Percentiles rank a stretch among this genome's conserved stretches.
Evolutionary conservation across 92 coral and sea anemone species (phyloP).

Genomic region (Epizoanthus ramosus): DNA sequence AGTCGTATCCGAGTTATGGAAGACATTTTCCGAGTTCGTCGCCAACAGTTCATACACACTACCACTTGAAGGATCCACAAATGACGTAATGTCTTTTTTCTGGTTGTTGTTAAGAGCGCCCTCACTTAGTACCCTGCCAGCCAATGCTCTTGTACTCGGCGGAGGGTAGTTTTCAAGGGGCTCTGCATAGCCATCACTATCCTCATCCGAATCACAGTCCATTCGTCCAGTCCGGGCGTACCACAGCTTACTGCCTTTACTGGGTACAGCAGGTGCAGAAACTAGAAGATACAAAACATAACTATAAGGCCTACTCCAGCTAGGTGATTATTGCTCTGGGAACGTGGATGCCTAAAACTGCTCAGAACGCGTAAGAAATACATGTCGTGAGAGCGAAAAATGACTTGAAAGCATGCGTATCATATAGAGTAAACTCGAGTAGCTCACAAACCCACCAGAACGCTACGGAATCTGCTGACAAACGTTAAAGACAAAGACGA

Average conservation of each 20-base stretch:
- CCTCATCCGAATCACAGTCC: conserved; percentile 69
- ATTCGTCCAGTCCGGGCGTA: conserved; percentile 71
- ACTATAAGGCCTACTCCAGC: neutral
- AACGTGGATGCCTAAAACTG: too few relatives aligned
- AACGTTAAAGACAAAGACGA: too few relatives aligned
- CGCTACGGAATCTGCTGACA: too few relatives aligned
- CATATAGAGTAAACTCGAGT: too few relatives aligned
- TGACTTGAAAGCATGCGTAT: too few relatives aligned
- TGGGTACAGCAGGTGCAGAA: conserved; percentile 33
- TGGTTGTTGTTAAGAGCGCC: conserved; percentile 53
- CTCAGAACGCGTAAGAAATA: too few relatives aligned
- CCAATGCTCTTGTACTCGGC: neutral
- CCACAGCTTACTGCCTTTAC: conserved; percentile 57
- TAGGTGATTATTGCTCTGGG: too few relatives aligned
- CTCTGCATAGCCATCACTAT: conserved; percentile 84
- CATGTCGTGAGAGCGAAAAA: too few relatives aligned
- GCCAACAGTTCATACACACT: neutral
- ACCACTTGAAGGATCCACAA: conserved; percentile 14
- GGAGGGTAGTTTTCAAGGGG: conserved; percentile 41
- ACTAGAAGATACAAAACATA: conserved; percentile 2
- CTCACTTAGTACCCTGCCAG: conserved; percentile 51
- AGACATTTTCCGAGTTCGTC: neutral
- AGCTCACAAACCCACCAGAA: too few relatives aligned
- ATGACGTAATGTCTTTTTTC: neutral
- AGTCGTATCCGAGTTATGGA: neutral